Percentiles rank a stretch among this genome's conserved stretches.
Evolutionary conservation across 2,888 invertebrate species (phyloP).

Genomic region (Ormyrus nitidulus): DNA sequence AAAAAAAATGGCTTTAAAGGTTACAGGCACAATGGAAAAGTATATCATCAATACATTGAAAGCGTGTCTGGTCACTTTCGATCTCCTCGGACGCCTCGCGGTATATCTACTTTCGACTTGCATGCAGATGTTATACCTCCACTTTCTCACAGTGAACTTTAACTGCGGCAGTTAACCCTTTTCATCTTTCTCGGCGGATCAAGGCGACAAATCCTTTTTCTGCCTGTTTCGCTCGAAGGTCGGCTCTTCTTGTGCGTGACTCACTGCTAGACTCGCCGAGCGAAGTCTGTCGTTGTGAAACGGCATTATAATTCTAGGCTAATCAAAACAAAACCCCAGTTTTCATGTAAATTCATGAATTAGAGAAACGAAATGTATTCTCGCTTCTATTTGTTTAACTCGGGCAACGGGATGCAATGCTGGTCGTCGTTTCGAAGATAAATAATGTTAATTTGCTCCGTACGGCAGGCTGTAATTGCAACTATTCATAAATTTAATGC

Average conservation of each 20-base stretch:
- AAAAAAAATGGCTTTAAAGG: not conserved
- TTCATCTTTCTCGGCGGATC: not conserved
- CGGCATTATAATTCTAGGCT: slow-evolving; percentile 6
- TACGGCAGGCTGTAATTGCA: not conserved
- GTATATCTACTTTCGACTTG: slow-evolving; percentile 31
- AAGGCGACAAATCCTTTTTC: slow-evolving; percentile 22
- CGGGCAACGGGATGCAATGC: no score
- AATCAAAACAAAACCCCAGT: slow-evolving; percentile 32
- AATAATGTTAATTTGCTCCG: no score
- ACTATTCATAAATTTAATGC: no score
- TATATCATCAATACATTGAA: slow-evolving; percentile 24
- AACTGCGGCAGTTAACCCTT: not conserved
- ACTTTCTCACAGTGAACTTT: slow-evolving; percentile 40
- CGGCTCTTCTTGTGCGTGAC: not conserved
- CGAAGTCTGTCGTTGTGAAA: slow-evolving; percentile 7
- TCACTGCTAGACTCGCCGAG: not conserved
- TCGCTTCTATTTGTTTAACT: no score
- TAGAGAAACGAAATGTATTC: not conserved
- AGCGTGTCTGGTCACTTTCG: slow-evolving; percentile 44
- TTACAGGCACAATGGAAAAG: slow-evolving; percentile 8
- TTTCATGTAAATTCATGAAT: slow-evolving; percentile 25
- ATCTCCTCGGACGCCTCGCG: slow-evolving; percentile 22
- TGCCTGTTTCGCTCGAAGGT: slow-evolving; percentile 6
- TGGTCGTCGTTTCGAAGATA: no score
- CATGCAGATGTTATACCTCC: not conserved